Conservation (phyloP, 2,888 invertebrate species). For the Automeris io region DNA sequence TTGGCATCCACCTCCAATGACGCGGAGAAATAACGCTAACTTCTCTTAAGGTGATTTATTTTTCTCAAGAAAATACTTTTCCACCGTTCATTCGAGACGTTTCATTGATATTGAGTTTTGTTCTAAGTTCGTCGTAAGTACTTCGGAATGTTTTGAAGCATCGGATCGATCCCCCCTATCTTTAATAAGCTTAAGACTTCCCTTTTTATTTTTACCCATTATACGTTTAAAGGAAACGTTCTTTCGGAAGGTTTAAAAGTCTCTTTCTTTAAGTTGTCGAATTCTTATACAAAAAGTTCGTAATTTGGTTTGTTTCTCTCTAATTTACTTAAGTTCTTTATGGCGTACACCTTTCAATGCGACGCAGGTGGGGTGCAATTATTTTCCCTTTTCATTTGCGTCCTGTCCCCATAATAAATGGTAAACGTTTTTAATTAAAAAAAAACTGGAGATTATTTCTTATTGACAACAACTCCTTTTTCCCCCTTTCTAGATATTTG, state of each 20-base stretch:
- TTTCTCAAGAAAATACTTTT: constrained; percentile 60
- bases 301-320: constrained; percentile 42
- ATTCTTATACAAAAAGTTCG: constrained; percentile 38
- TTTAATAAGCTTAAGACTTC: constrained; percentile 53
- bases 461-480: constrained; percentile 21
- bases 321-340: constrained; percentile 50
- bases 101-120: constrained; percentile 69
- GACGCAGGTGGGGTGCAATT: constrained; percentile 18
- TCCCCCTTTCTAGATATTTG: too few relatives aligned
- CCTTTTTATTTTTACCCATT: constrained; percentile 43
- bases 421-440: constrained; percentile 38
- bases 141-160: constrained; percentile 54
- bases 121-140: constrained; percentile 55
- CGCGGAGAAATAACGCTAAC: constrained; percentile 53
- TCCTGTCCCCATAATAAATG: constrained; percentile 34
- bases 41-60: constrained; percentile 64
- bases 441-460: constrained; percentile 25
- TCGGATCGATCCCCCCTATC: constrained; percentile 38
- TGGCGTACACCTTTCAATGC: constrained; percentile 33
- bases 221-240: constrained; percentile 42
- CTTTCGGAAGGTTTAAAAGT: constrained; percentile 26
- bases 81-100: constrained; percentile 47
- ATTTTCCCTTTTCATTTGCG: constrained; percentile 32
- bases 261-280: constrained; percentile 24
- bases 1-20: constrained; percentile 55